Conservation (phyloP, 2,888 invertebrate species). For the Phortica okadai region DNA sequence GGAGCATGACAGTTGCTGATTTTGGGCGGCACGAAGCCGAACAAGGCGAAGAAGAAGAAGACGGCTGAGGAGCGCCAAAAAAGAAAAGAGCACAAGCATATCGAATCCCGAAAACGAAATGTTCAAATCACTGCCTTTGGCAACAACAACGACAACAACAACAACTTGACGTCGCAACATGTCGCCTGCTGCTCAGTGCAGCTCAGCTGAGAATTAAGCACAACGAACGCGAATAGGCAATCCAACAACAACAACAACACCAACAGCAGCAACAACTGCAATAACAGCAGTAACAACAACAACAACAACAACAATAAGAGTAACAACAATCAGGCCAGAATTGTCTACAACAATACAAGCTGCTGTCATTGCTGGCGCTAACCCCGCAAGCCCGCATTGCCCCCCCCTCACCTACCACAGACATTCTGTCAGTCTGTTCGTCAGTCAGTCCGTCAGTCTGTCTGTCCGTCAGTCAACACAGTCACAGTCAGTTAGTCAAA, state of each 20-base stretch:
- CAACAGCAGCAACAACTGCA: not conserved
- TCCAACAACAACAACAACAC: no score
- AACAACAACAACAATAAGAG: no score
- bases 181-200: not conserved
- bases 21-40: no score
- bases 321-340: not conserved
- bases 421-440: not conserved
- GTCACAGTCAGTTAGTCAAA: slow-evolving; percentile 10
- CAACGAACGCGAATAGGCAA: slow-evolving; percentile 9
- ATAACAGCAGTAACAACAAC: not conserved
- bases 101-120: not conserved
- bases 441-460: slow-evolving; percentile 3
- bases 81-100: not conserved
- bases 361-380: not conserved
- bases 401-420: no score
- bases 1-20: no score
- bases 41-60: no score
- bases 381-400: no score
- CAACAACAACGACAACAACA: not conserved
- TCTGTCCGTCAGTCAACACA: not conserved
- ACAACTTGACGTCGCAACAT: not conserved
- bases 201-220: slow-evolving; percentile 1
- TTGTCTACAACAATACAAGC: not conserved
- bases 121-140: not conserved
- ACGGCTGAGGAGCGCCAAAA: no score